Conservation (phyloP, 2,113 vertebrate genomes). For the Phrynosoma blainvillii region DNA sequence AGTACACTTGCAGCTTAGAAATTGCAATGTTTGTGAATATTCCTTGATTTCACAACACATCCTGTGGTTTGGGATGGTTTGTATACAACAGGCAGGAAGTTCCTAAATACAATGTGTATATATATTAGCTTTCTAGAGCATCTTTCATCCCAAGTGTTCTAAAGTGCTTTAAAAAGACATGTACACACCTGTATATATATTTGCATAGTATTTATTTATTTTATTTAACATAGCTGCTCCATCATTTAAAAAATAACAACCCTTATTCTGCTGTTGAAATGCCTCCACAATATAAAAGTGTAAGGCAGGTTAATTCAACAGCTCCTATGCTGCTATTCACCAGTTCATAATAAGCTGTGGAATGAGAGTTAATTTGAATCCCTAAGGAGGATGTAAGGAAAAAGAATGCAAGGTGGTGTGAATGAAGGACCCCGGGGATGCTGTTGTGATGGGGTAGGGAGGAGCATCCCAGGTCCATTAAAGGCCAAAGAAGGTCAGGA, state of each 20-base stretch:
- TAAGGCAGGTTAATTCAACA: constrained; percentile 9
- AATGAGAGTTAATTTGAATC: constrained; percentile 4
- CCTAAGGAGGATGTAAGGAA: constrained; percentile 30
- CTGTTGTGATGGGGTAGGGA: constrained; percentile 3
- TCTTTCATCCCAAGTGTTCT: constrained; percentile 34
- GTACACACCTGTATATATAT: constrained; percentile 7
- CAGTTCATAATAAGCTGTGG: constrained; percentile 33
- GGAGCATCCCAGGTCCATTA: constrained; percentile 31
- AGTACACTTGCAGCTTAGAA: background rate
- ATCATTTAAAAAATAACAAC: background rate
- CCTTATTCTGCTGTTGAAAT: constrained; percentile 26
- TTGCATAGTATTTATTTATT: constrained; percentile 16
- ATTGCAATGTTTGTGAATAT: constrained; percentile 15
- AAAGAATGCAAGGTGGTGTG: constrained; percentile 16
- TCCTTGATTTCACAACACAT: background rate
- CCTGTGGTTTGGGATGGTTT: background rate
- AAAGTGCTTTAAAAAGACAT: constrained; percentile 46
- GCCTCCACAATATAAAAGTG: background rate
- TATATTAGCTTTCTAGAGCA: constrained; percentile 15
- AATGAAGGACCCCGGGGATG: background rate
- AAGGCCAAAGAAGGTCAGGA: constrained; percentile 19
- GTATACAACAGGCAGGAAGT: constrained; percentile 3
- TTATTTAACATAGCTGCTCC: constrained; percentile 16
- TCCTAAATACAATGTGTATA: constrained; percentile 13
- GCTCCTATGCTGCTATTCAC: constrained; percentile 43